phyloP scores from a whole-genome alignment of 1,140 invertebrate genomes.

The Ganaspis sp. region DNA sequence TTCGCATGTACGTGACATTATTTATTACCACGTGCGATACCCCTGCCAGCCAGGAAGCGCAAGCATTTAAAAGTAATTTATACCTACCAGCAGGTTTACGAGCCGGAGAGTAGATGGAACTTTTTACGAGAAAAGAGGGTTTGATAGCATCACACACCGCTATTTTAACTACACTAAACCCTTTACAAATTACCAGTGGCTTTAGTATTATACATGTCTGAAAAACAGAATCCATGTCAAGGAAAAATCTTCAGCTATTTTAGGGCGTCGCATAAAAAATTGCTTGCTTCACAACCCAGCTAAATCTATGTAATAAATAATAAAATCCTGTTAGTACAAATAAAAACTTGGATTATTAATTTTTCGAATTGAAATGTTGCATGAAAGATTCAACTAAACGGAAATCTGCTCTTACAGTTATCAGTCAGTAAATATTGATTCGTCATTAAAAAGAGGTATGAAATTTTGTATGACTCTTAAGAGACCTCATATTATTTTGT shows the following conservation, averaged over 20 bases:
- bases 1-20: slow-evolving; percentile 25
- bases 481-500: too few relatives aligned
- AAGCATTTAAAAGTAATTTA: slow-evolving; percentile 30
- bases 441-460: too few relatives aligned
- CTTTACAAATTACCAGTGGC: slow-evolving; percentile 1
- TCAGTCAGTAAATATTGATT: too few relatives aligned
- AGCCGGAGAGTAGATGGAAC: slow-evolving; percentile 28
- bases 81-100: slow-evolving; percentile 26
- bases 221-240: neutral
- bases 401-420: too few relatives aligned
- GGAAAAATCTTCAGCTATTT: neutral
- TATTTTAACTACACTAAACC: slow-evolving; percentile 25
- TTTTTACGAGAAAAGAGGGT: slow-evolving; percentile 12
- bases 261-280: neutral
- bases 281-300: neutral
- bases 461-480: too few relatives aligned
- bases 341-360: too few relatives aligned
- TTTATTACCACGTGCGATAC: slow-evolving; percentile 27
- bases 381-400: too few relatives aligned
- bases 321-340: neutral
- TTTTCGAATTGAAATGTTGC: too few relatives aligned
- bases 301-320: neutral
- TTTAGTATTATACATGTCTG: neutral
- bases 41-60: slow-evolving; percentile 14
- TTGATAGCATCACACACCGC: slow-evolving; percentile 28